Percentiles rank a stretch among this genome's conserved stretches.
Evolutionary conservation across 2,113 vertebrate species (phyloP).

Genomic region (Pachycephala philippinensis): DNA sequence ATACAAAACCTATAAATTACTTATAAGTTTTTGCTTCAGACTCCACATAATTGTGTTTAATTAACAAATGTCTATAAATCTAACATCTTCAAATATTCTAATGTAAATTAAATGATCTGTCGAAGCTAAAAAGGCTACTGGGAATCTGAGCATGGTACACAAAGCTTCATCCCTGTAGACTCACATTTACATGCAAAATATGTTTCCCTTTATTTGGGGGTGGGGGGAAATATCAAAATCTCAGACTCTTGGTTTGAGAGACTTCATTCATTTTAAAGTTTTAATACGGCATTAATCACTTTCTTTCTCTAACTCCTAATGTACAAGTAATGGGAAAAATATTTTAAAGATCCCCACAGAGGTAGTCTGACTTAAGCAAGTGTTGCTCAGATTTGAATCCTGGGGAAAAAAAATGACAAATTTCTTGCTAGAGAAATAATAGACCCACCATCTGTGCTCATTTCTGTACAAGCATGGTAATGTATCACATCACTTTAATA

Average conservation of each 20-base stretch:
- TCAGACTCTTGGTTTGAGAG: conserved; percentile 5
- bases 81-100: background rate
- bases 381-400: conserved; percentile 31
- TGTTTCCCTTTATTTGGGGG: background rate
- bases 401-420: conserved; percentile 17
- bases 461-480: conserved; percentile 61
- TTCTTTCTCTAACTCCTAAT: conserved; percentile 22
- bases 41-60: background rate
- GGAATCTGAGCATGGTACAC: background rate
- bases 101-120: conserved; percentile 15
- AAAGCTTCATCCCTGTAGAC: background rate
- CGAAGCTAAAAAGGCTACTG: background rate
- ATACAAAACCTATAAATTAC: background rate
- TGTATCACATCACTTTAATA: conserved; percentile 56
- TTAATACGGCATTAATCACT: conserved; percentile 55
- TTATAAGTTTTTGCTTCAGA: background rate
- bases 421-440: conserved; percentile 73
- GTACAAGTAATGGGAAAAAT: conserved; percentile 33
- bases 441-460: conserved; percentile 74
- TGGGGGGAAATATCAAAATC: background rate
- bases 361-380: conserved; percentile 46
- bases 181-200: conserved; percentile 45
- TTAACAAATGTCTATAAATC: background rate
- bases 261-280: conserved; percentile 48
- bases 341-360: conserved; percentile 39